Evolutionary conservation across 1,140 invertebrate genomes (phyloP), one percentile per base, ranked within the genome.

Genomic region (Euwallacea similis): DNA sequence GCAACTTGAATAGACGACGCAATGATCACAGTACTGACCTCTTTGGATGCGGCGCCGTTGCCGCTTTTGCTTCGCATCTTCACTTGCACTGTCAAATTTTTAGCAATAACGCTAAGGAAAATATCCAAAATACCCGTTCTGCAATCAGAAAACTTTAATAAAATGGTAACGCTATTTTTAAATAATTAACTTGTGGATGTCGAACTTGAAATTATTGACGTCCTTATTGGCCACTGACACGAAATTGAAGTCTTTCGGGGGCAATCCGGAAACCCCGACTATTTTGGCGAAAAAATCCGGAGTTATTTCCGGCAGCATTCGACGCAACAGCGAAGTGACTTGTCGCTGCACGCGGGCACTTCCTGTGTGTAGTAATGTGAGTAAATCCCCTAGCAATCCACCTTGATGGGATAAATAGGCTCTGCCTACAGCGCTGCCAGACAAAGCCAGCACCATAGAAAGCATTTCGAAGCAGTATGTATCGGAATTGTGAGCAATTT

Each of bases 381-480:
- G 83, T 16, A 98, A 82, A 83, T 98, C 95, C 43, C 88, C 86
- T 0, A 98, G 83, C 7, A 98, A 80, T 42, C 90, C 91, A 42
- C 90, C 88, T 77, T 97, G 94, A 78, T 96, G 93, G 0, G 95
- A 93, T 6, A 98, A 83, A 82, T 98, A 97, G 8, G 89, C 88
- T 42, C 95, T 85, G 0, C 96, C 96, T 0, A 97, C 94, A 0
- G 89, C 86, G 72, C 95, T 97, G 4, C 96, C 96, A 74, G 94
- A 97, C n/a, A 98, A 82, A 0, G 97, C 96, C 71, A 97, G 81
- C 13, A 91, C 96, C 89, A 98, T 93, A 0, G 94, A 97, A 7
- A 98, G 83, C 93, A 98, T 96, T 85, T 98, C 96, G 81, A 98
- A 98, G 83, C 96, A 98, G 79, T 98, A 98, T 7, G 94, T 95